Evolutionary conservation across 2,113 vertebrate genomes (phyloP), one percentile per base, ranked within the genome.

Genomic region (Channa argus): DNA sequence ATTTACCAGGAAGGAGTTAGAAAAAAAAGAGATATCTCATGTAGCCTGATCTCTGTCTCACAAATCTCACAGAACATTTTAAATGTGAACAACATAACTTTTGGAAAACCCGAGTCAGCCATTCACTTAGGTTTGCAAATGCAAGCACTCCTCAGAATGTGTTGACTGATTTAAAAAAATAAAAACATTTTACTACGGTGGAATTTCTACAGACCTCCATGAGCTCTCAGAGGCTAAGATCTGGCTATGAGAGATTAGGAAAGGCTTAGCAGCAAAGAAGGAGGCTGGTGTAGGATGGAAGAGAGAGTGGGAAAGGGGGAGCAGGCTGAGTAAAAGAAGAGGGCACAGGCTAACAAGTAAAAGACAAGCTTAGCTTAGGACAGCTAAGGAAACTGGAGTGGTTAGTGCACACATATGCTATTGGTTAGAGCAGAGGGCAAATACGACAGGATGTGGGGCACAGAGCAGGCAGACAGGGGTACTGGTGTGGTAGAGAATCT

Each of bases 401-500:
- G 90, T 93, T 93, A 93, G 92, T 90, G 87, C 88, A 89, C 85
- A 86, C 71, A 80, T 83, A 85, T 41, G 79, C 83, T 86, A 78
- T 81, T 65, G 68, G 89, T 87, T 84, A 87, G 84, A 85, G 82
- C 82, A 84, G 60, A 85, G 87, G 86, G 85, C 63, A 79, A 86
- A 83, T 87, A 74, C 45, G 77, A 88, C 85, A 89, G 80, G 87
- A 87, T 87, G 88, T 1, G 66, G 87, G 88, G 77, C 63, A 63
- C 56, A 87, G 77, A 82, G 75, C 75, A 87, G 79, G 79, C 74
- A 89, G 83, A 83, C 72, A 77, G 14, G 80, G 91, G 85, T 5
- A 15, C 74, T 64, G 62, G 79, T 71, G 69, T 58, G 50, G 60
- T 61, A 50, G 66, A 63, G 63, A 71, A 60, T 74, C 76, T 78